Percentiles rank a stretch among this genome's conserved stretches.
Conservation (phyloP, 2,888 invertebrate genomes). For the Nomada goodeniana region DNA sequence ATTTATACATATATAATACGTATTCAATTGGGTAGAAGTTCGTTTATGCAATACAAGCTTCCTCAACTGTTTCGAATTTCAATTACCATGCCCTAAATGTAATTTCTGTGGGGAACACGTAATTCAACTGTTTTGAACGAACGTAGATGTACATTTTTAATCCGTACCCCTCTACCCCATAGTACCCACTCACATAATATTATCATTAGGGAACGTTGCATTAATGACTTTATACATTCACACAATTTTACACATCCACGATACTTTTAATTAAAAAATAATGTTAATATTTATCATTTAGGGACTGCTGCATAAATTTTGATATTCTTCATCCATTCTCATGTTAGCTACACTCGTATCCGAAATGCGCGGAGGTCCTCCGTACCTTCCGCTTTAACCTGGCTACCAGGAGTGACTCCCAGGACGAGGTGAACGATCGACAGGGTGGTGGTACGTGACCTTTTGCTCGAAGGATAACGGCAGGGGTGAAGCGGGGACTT, state of each 20-base stretch:
- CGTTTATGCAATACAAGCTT: background rate
- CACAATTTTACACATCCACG: background rate
- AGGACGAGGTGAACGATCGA: constrained; percentile 81
- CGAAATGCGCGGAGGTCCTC: constrained; percentile 50
- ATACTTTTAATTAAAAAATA: background rate
- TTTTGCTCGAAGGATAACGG: constrained; percentile 83
- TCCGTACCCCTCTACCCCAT: too few relatives aligned
- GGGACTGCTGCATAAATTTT: background rate
- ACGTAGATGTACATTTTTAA: background rate
- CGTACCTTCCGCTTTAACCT: constrained; percentile 80
- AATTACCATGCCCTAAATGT: background rate
- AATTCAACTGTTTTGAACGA: background rate
- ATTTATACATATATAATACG: background rate
- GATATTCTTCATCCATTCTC: background rate
- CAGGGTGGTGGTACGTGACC: constrained; percentile 83
- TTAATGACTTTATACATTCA: background rate
- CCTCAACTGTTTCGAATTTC: too few relatives aligned
- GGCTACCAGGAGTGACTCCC: constrained; percentile 76
- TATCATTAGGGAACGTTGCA: too few relatives aligned
- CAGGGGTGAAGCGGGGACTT: constrained; percentile 72
- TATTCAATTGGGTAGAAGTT: background rate
- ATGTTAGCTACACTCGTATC: constrained; percentile 7
- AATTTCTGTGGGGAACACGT: background rate
- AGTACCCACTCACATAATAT: too few relatives aligned
- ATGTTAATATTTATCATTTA: background rate